phyloP scores from a whole-genome alignment of 2,888 invertebrate species.

The Halictus quadricinctus region DNA sequence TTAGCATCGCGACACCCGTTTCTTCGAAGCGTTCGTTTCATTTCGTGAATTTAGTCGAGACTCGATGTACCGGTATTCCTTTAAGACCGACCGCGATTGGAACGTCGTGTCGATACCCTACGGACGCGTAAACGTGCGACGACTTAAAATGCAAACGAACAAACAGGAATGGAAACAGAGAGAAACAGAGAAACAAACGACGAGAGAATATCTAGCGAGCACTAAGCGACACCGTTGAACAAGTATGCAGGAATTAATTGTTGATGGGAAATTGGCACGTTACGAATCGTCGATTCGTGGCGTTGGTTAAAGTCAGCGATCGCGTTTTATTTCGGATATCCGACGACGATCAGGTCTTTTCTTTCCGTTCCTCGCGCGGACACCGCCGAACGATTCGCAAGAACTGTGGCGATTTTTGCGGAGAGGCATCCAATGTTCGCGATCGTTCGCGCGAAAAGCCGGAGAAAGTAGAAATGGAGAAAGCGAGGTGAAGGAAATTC shows the following conservation, averaged over 20 bases:
- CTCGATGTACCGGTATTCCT: slow-evolving; percentile 27
- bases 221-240: slow-evolving; percentile 18
- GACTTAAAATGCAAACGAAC: slow-evolving; percentile 1
- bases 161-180: not conserved
- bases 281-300: slow-evolving; percentile 68
- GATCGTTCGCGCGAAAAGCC: not conserved
- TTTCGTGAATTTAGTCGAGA: not conserved
- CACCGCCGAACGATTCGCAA: slow-evolving; percentile 10
- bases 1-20: not conserved
- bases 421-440: not conserved
- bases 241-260: slow-evolving; percentile 40
- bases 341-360: slow-evolving; percentile 47
- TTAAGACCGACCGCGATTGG: slow-evolving; percentile 29
- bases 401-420: not conserved
- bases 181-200: not conserved
- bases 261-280: slow-evolving; percentile 44
- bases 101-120: slow-evolving; percentile 35
- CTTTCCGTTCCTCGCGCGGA: slow-evolving; percentile 54
- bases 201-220: not conserved
- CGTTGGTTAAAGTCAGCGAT: slow-evolving; percentile 28
- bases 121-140: slow-evolving; percentile 32
- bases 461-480: too few species aligned
- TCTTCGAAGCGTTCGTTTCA: slow-evolving; percentile 16
- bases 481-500: not conserved
- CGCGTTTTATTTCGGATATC: slow-evolving; percentile 38